These are phyloP conservation scores for Odontamblyopus rebecca DNA, from an alignment of 2,797 vertebrate species.

Conservation along the genomic window DNA sequence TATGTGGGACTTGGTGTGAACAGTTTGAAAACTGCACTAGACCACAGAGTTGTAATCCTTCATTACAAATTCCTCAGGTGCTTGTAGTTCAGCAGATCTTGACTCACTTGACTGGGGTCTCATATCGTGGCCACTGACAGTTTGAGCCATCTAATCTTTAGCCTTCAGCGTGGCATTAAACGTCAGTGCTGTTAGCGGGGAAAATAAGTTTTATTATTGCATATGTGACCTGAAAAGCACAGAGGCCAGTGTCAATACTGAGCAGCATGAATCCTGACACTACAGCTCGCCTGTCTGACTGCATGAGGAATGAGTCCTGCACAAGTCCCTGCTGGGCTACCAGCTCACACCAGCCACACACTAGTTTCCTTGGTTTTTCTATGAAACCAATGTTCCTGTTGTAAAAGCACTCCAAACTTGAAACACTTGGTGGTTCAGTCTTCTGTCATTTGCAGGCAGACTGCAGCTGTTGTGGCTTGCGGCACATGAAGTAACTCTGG, in stretches of 20 bases:
- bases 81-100: slow-evolving; percentile 2
- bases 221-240: slow-evolving; percentile 52
- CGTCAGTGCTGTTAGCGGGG: slow-evolving; percentile 22
- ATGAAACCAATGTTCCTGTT: slow-evolving; percentile 23
- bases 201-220: slow-evolving; percentile 58
- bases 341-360: slow-evolving; percentile 33
- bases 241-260: slow-evolving; percentile 42
- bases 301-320: slow-evolving; percentile 50
- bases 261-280: slow-evolving; percentile 39
- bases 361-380: slow-evolving; percentile 22
- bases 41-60: slow-evolving; percentile 8
- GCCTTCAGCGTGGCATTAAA: slow-evolving; percentile 49
- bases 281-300: slow-evolving; percentile 26
- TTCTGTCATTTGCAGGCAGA: slow-evolving; percentile 25
- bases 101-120: slow-evolving; percentile 8
- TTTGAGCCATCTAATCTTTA: slow-evolving; percentile 47
- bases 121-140: slow-evolving; percentile 30
- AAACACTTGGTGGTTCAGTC: slow-evolving; percentile 18
- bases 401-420: slow-evolving; percentile 24
- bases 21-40: slow-evolving; percentile 1
- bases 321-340: slow-evolving; percentile 17
- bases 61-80: not conserved
- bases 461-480: slow-evolving; percentile 13
- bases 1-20: no score
- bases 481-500: slow-evolving; percentile 8